Base-by-base conservation (phyloP, 2,888 invertebrate species). In the Pherbina coryleti region DNA sequence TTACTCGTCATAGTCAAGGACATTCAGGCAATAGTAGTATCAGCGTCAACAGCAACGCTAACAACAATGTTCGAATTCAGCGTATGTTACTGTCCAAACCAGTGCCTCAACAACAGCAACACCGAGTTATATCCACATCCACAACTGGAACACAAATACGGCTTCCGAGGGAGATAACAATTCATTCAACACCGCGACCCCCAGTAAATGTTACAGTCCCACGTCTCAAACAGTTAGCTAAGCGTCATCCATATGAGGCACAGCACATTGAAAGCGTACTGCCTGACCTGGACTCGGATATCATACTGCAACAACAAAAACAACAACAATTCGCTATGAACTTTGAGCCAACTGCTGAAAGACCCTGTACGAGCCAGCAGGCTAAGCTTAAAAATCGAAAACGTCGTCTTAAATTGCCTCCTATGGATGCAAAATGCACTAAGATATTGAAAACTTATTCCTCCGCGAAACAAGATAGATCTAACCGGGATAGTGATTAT, bases 241-340 rank as follows among this genome's bases (percentile, higher is more conserved):
- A 82, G 72, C 81, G 87, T 0, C 84, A 86, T 14, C 84, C 22
- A 1, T 69, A 51, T 51, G 87, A 88, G 62, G 83, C 83, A 2
- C 75, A 86, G 77, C 82, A 87, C 1, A 85, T 86, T 0, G 86
- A 87, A 11, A 84, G 87, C 14, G 83, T 83, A 79, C 84, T 86
- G 79, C 85, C 88, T 31, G 87, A 87, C 75, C 75, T 86, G 11
- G 85, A 85, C 31, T 19, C 74, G n/a, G 49, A 64, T 1, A 66
- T 44, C 51, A 53, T 49, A n/a, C 31, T 74, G 49, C 74, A 66
- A 25, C 74, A 74, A 5, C 74, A 74, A 34, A 51, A 66, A n/a
- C 64, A 64, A 28, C 62, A 28, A n/a, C 64, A 17, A 14, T 3
- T 31, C 0, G 28, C 31, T 7, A 31, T 14, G n/a, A 64, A 17